Percentiles rank a stretch among this genome's conserved stretches.
Conservation (phyloP, 37 sponge, comb jelly and placozoan species). For the Aplysina aerophoba region DNA sequence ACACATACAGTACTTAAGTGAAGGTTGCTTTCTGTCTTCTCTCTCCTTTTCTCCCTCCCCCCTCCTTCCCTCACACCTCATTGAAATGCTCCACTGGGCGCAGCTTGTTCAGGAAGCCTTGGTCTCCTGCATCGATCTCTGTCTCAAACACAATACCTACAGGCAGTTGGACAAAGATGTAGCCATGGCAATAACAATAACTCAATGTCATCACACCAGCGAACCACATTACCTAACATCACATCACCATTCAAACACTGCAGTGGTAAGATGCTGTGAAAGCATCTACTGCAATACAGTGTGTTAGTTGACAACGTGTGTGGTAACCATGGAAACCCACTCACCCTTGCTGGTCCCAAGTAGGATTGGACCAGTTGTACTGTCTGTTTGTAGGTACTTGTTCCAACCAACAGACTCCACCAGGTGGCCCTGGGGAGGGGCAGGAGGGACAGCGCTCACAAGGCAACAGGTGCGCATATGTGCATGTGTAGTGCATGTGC, state of each 20-base stretch:
- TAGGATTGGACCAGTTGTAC: conserved; percentile 84
- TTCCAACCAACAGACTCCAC: conserved; percentile 93
- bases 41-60: neutral
- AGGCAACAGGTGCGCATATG: neutral
- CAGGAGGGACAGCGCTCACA: neutral
- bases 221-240: too few relatives aligned
- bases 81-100: conserved; percentile 29
- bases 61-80: conserved; percentile 13
- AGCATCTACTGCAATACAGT: too few relatives aligned
- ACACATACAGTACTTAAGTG: neutral
- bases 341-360: conserved; percentile 80
- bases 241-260: neutral
- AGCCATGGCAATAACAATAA: neutral
- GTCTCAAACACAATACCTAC: conserved; percentile 70
- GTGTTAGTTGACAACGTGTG: too few relatives aligned
- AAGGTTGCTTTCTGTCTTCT: neutral
- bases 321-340: neutral
- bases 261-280: too few relatives aligned
- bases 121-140: conserved; percentile 58
- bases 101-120: conserved; percentile 35
- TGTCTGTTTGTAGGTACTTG: conserved; percentile 67
- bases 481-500: neutral
- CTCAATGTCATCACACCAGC: too few relatives aligned
- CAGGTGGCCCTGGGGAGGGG: conserved; percentile 37
- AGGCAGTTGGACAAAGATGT: neutral